These are phyloP conservation scores for Oophaga sylvatica DNA, from an alignment of 2,797 vertebrate genomes.

Conservation along the genomic window DNA sequence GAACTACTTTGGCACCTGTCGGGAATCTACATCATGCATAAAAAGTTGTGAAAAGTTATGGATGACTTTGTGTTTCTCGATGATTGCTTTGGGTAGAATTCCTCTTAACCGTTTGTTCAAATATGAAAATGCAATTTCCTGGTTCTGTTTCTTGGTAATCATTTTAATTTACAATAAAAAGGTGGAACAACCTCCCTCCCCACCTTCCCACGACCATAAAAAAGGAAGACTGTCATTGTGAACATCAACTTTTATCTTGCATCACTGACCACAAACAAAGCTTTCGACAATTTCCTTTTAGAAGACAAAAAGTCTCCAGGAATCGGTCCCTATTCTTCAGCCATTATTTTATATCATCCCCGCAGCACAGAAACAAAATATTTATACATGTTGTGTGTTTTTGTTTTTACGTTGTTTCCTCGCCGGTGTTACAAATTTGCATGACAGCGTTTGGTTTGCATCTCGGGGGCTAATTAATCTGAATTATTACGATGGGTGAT, in stretches of 20 bases:
- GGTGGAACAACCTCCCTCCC: not conserved
- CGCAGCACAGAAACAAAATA: not conserved
- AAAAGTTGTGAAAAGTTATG: not conserved
- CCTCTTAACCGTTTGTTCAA: not conserved
- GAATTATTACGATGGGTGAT: not conserved
- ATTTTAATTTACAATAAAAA: not conserved
- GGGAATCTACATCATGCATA: not conserved
- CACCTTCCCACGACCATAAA: not conserved
- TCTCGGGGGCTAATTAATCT: not conserved
- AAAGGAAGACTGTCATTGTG: not conserved
- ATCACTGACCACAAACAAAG: slow-evolving; percentile 9
- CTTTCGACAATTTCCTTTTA: slow-evolving; percentile 24
- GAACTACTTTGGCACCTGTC: too few relatives aligned
- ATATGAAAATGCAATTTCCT: too few relatives aligned
- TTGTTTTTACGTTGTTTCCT: not conserved
- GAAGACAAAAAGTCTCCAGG: slow-evolving; percentile 4
- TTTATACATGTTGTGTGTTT: not conserved
- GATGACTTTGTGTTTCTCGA: not conserved
- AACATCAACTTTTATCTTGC: not conserved
- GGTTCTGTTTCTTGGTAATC: too few relatives aligned
- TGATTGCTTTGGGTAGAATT: not conserved
- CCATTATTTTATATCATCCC: not conserved
- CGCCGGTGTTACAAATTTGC: not conserved
- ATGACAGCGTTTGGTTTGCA: not conserved
- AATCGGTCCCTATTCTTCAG: not conserved